These are phyloP conservation scores for Drosophila cognata DNA, from an alignment of 2,888 invertebrate species.

Conservation along the genomic window DNA sequence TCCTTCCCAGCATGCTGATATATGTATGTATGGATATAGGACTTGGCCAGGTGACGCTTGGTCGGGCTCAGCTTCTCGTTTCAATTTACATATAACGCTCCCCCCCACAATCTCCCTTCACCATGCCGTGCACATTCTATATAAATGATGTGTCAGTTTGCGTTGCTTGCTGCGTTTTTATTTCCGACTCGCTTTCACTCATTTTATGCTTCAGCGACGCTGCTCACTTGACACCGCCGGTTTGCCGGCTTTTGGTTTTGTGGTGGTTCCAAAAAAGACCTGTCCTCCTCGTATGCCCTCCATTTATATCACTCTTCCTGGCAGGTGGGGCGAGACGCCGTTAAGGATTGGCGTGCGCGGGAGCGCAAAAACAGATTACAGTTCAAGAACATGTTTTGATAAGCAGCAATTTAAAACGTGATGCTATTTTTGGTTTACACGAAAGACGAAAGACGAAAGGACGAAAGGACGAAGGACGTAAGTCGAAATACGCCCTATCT, in stretches of 20 bases:
- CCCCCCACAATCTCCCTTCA: background rate
- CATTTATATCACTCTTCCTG: constrained; percentile 3
- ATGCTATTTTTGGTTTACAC: constrained; percentile 77
- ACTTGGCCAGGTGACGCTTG: constrained; percentile 51
- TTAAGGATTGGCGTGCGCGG: constrained; percentile 53
- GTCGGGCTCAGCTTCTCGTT: constrained; percentile 57
- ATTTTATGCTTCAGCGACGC: constrained; percentile 71
- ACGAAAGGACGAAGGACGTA: constrained; percentile 5
- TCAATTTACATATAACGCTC: constrained; percentile 77
- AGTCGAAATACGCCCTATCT: constrained; percentile 9
- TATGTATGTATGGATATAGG: constrained; percentile 48
- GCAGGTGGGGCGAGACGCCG: constrained; percentile 38
- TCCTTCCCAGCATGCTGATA: background rate
- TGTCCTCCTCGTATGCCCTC: background rate
- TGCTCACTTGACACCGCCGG: constrained; percentile 60
- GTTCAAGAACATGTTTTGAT: constrained; percentile 80
- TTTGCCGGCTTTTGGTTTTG: constrained; percentile 66
- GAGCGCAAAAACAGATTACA: constrained; percentile 79
- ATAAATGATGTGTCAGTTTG: constrained; percentile 82
- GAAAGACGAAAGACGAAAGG: constrained; percentile 12
- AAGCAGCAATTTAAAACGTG: constrained; percentile 82
- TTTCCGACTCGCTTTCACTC: constrained; percentile 70
- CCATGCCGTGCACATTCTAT: constrained; percentile 23
- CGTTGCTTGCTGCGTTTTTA: constrained; percentile 77
- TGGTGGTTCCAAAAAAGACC: constrained; percentile 35